A percentile compares a stretch with the other conserved stretches of the same genome.
These are phyloP conservation scores for Passer domesticus DNA, from an alignment of 2,113 vertebrate species.

Conservation along the genomic window DNA sequence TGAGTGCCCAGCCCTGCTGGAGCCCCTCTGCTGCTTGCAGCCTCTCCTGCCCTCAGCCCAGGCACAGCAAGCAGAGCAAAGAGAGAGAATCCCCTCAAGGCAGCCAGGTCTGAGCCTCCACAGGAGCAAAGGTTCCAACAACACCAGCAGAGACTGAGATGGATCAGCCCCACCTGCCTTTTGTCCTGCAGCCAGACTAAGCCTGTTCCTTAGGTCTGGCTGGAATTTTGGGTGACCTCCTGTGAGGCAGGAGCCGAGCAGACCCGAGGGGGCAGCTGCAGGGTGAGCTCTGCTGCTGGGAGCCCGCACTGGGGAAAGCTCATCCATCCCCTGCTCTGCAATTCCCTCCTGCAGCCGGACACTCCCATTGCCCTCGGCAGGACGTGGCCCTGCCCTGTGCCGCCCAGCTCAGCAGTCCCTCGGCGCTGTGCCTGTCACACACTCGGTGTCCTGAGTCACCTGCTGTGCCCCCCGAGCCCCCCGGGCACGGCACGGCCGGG, in stretches of 20 bases:
- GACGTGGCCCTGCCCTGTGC: neutral
- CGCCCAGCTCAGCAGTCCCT: neutral
- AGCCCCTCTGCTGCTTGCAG: neutral
- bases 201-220: neutral
- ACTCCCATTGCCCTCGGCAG: rapidly evolving
- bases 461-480: neutral
- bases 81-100: rapidly evolving
- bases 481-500: rapidly evolving
- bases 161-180: neutral
- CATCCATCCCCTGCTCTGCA: rapidly evolving
- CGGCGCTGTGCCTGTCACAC: neutral
- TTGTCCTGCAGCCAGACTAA: neutral
- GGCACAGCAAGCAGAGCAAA: neutral
- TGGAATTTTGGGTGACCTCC: neutral
- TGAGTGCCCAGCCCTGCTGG: neutral
- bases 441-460: neutral
- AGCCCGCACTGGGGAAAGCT: neutral
- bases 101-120: neutral
- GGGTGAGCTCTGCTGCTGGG: neutral
- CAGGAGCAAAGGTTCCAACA: neutral
- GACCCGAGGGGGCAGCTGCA: neutral
- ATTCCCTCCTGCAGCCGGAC: rapidly evolving
- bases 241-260: neutral
- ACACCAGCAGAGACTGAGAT: rapidly evolving
- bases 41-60: neutral